Conservation (phyloP, 2,888 invertebrate species). For the Drosophila differens region DNA sequence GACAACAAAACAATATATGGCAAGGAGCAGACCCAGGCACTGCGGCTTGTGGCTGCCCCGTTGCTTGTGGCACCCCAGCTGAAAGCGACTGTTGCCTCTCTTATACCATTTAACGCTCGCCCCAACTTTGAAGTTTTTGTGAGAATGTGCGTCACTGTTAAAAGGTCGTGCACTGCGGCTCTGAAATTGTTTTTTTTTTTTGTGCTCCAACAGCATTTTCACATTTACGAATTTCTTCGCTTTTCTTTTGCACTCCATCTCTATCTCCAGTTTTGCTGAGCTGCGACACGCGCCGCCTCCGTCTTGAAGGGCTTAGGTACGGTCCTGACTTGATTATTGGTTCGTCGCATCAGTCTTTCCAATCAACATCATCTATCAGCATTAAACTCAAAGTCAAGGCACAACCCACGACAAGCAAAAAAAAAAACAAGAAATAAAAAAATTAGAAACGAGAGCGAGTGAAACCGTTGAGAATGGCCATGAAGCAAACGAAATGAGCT, state of each 20-base stretch:
- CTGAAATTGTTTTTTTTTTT: slow-evolving; percentile 31
- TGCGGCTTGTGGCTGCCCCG: slow-evolving; percentile 70
- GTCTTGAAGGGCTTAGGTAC: slow-evolving; percentile 67
- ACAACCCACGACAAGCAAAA: slow-evolving; percentile 19
- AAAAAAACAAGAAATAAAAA: slow-evolving; percentile 38
- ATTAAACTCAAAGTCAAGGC: slow-evolving; percentile 60
- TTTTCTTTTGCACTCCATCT: slow-evolving; percentile 31
- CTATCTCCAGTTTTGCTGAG: slow-evolving; percentile 48
- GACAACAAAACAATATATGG: slow-evolving; percentile 51
- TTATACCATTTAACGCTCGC: slow-evolving; percentile 41
- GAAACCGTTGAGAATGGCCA: slow-evolving; percentile 23
- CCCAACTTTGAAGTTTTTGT: slow-evolving; percentile 57
- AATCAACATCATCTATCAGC: slow-evolving; percentile 78
- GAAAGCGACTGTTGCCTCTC: slow-evolving; percentile 42
- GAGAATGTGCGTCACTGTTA: slow-evolving; percentile 58
- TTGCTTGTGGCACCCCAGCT: slow-evolving; percentile 2
- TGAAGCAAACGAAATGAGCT: slow-evolving; percentile 51
- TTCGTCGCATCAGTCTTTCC: slow-evolving; percentile 79
- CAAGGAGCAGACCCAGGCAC: slow-evolving; percentile 45
- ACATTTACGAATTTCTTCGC: slow-evolving; percentile 54
- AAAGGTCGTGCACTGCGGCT: slow-evolving; percentile 59
- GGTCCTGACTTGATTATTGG: slow-evolving; percentile 76
- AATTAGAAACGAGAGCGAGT: background rate
- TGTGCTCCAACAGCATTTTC: slow-evolving; percentile 38
- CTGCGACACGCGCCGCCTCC: slow-evolving; percentile 64